Evolutionary conservation across 2,113 vertebrate species (phyloP), one percentile per base, ranked within the genome.

Genomic region (Ardeotis arabs): DNA sequence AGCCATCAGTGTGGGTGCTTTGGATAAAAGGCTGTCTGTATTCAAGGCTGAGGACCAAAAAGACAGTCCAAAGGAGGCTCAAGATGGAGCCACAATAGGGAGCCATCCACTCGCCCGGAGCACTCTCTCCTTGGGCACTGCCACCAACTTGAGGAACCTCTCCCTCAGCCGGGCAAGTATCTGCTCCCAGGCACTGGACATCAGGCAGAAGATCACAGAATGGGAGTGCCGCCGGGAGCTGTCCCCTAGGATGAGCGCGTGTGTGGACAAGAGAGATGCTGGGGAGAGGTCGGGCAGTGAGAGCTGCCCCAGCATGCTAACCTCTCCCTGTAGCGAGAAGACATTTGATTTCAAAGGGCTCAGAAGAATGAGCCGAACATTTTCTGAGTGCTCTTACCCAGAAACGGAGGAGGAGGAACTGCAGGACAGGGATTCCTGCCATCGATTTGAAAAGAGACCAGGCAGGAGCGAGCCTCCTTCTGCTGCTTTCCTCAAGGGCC

Each of bases 121-220:
- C 96, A 98, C 99, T 14, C 97, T 99, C 4, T 98, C 98, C 72
- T 91, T 98, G 76, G 98, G 98, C 73, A 95, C 98, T 10, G 96
- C 98, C 14, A 93, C 97, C 33, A 98, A 97, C 84, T 53, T 98
- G 95, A 97, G 98, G 87, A 98, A 97, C 44, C 88, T 99, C 45
- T 98, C 99, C n/a, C 97, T 98, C 79, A 98, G 98, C 93, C 97
- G 97, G 69, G 87, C 98, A 4, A 97, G 98, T 1, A 66, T 98
- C n/a, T 98, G 98, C 88, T 97, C 98, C 23, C 98, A 99, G 82
- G 98, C 97, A 0, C 94, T 98, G 85, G 98, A 99, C 86, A 99
- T 99, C 97, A 98, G 98, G 95, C 99, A 99, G 97, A 99, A 99
- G 98, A 99, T 99, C 96, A 99, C 99, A 87, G 98, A 99, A 99